Conservation (phyloP, 2,888 invertebrate species). For the Mesoligia furuncula region DNA sequence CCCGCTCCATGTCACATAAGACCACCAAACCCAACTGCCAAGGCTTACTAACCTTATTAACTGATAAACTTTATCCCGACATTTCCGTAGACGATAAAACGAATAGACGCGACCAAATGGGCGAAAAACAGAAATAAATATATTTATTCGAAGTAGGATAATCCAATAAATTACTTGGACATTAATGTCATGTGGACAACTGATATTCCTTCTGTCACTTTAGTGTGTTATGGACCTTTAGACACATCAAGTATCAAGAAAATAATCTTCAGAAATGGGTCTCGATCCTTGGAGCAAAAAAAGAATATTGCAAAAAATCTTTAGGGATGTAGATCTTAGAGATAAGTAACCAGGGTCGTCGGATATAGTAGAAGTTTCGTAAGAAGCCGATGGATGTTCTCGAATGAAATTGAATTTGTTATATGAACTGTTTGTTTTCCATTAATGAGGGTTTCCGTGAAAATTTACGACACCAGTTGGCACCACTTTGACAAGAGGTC, state of each 20-base stretch:
- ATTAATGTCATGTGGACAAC: neutral
- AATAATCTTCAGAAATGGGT: neutral
- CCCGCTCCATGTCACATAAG: neutral
- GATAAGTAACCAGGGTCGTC: neutral
- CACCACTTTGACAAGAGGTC: too few species aligned
- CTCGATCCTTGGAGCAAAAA: neutral
- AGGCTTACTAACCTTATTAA: neutral
- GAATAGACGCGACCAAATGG: conserved; percentile 2
- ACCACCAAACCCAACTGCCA: conserved; percentile 17
- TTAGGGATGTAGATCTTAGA: neutral
- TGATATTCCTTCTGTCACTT: conserved; percentile 16
- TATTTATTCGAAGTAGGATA: conserved; percentile 35
- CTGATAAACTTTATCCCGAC: neutral
- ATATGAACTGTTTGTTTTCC: neutral
- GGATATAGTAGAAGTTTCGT: too few species aligned
- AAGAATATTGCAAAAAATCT: neutral
- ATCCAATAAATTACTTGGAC: conserved; percentile 30
- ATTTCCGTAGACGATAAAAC: conserved; percentile 20
- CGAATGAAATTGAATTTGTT: neutral
- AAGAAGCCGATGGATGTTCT: neutral
- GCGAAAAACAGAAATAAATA: conserved; percentile 40
- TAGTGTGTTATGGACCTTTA: neutral
- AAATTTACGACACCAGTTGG: too few species aligned
- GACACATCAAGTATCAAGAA: neutral
- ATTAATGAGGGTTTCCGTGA: too few species aligned